Percentiles rank a stretch among this genome's conserved stretches.
These are phyloP conservation scores for Dolichopus griseipennis DNA, from an alignment of 2,888 invertebrate species.

Conservation along the genomic window DNA sequence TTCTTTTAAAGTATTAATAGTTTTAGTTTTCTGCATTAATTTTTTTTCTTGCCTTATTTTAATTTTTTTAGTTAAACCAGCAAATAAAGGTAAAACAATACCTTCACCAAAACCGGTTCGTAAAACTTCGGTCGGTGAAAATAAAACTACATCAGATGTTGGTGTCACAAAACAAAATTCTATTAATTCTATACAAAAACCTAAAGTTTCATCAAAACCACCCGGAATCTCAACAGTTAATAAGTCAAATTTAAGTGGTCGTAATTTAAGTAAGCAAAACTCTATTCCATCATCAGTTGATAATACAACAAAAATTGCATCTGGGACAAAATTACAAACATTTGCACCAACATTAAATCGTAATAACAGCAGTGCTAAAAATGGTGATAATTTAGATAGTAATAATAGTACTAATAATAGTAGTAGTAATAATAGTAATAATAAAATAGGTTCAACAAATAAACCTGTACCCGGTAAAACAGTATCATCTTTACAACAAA, in stretches of 20 bases:
- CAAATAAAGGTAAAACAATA: background rate
- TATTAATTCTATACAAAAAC: conserved; percentile 18
- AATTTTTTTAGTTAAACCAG: background rate
- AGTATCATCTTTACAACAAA: conserved; percentile 69
- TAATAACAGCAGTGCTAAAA: conserved; percentile 9
- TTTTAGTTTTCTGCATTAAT: no score
- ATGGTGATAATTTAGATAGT: background rate
- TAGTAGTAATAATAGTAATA: conserved; percentile 15
- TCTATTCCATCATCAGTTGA: background rate
- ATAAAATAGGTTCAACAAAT: conserved; percentile 28
- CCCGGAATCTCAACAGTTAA: conserved; percentile 20
- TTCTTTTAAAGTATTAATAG: no score
- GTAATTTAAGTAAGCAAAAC: background rate
- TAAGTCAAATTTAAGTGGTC: conserved; percentile 16
- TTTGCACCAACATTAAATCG: conserved; percentile 11
- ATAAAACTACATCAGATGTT: conserved; percentile 7
- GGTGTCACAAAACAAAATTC: conserved; percentile 7
- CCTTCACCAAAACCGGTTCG: background rate
- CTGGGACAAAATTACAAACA: conserved; percentile 14
- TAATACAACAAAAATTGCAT: conserved; percentile 5
- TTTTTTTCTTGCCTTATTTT: background rate
- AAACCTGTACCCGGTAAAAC: conserved; percentile 49
- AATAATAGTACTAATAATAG: conserved; percentile 17
- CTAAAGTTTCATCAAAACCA: conserved; percentile 30
- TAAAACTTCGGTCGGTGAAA: conserved; percentile 10